These are phyloP conservation scores for Drosophila engyochracea DNA, from an alignment of 2,888 invertebrate species.

Conservation along the genomic window DNA sequence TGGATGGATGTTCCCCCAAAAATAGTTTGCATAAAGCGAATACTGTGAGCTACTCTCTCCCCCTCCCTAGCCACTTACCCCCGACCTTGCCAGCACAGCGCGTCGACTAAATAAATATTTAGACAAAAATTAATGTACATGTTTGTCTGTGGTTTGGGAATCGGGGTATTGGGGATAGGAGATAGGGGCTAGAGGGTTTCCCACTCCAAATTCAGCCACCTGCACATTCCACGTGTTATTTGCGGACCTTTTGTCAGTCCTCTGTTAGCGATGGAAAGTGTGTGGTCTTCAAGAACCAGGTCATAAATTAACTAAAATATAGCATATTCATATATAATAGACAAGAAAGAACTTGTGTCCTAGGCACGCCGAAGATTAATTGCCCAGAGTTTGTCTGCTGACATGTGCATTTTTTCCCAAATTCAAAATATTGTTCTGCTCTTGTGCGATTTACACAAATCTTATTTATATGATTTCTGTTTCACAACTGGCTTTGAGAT, in stretches of 20 bases:
- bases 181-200: conserved; percentile 11
- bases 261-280: not conserved
- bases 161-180: not conserved
- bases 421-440: not conserved
- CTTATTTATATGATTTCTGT: not conserved
- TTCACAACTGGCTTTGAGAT: not conserved
- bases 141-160: not conserved
- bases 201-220: conserved; percentile 29
- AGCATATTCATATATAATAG: not conserved
- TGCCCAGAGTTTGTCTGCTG: not conserved
- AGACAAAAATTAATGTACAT: conserved; percentile 60
- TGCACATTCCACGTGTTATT: conserved; percentile 7
- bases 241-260: conserved; percentile 14
- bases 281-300: not conserved
- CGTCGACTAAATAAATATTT: conserved; percentile 71
- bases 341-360: not conserved
- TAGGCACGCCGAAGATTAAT: not conserved
- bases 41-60: conserved; percentile 4
- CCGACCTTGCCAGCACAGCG: conserved; percentile 60
- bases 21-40: conserved; percentile 48
- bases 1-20: conserved; percentile 55
- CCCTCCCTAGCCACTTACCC: conserved; percentile 26
- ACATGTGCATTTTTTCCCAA: not conserved
- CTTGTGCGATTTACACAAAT: not conserved
- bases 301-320: not conserved